Evolutionary conservation across 2,888 invertebrate species (phyloP).

Genomic region (Dyspetes luteomarginatus): DNA sequence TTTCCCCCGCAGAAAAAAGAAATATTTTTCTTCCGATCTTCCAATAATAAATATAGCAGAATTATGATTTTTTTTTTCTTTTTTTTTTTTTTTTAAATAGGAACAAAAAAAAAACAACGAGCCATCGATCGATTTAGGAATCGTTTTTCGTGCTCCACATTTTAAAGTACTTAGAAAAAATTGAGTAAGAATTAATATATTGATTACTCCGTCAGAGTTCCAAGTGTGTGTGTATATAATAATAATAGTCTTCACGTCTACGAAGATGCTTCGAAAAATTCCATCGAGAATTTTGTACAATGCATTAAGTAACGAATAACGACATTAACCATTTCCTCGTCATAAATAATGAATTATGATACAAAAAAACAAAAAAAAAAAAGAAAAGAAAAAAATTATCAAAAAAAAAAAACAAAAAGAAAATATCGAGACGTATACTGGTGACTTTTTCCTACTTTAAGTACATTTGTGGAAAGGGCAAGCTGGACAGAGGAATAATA

Average conservation of each 20-base stretch:
- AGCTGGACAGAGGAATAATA: neutral
- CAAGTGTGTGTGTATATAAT: conserved; percentile 15
- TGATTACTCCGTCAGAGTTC: conserved; percentile 53
- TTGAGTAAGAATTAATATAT: conserved; percentile 22
- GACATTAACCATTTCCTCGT: conserved; percentile 66
- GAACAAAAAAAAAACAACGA: too few species aligned
- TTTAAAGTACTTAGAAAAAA: conserved; percentile 17
- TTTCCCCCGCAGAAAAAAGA: neutral
- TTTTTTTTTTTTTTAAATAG: neutral
- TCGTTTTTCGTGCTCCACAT: conserved; percentile 12
- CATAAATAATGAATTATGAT: conserved; percentile 73
- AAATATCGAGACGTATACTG: conserved; percentile 68
- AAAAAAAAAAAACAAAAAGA: neutral
- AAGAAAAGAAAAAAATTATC: too few species aligned
- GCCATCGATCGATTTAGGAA: conserved; percentile 14
- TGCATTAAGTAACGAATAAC: conserved; percentile 73
- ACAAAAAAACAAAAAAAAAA: conserved; percentile 65
- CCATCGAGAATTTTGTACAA: conserved; percentile 69
- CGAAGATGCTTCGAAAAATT: conserved; percentile 59
- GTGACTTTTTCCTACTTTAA: conserved; percentile 68
- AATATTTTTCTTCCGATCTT: neutral
- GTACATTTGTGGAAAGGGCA: conserved; percentile 68
- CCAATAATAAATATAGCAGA: neutral
- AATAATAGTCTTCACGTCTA: conserved; percentile 32
- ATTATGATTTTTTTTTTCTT: neutral